Evolutionary conservation across 2,113 vertebrate genomes (phyloP).

Genomic region (Ceyx melanurus): DNA sequence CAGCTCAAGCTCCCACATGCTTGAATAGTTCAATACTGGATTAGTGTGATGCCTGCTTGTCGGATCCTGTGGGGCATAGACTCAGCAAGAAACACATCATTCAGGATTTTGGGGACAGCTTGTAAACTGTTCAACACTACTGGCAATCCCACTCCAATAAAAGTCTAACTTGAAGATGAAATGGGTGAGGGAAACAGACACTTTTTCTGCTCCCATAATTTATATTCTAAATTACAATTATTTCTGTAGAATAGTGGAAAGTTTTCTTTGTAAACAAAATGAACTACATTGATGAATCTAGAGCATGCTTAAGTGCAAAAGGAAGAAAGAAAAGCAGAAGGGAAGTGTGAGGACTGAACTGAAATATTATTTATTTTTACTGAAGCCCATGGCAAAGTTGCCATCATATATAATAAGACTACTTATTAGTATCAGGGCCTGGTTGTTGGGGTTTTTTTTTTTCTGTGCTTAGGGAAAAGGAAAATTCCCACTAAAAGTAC

Average conservation of each 20-base stretch:
- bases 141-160: background rate
- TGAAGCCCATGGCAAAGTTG: background rate
- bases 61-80: background rate
- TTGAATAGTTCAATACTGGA: constrained; percentile 70
- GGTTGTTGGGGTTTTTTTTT: background rate
- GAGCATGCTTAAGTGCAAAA: background rate
- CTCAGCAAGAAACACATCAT: background rate
- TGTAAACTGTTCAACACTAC: constrained; percentile 17
- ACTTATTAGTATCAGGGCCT: background rate
- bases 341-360: background rate
- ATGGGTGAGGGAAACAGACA: accelerated
- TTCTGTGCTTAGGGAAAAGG: background rate
- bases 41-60: constrained; percentile 64
- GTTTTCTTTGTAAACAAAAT: background rate
- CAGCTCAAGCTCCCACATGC: constrained; percentile 67
- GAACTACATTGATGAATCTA: background rate
- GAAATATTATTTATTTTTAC: background rate
- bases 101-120: constrained; percentile 37
- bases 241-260: background rate
- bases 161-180: background rate
- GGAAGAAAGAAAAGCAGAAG: background rate
- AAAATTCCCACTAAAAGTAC: background rate
- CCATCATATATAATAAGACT: background rate
- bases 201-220: background rate
- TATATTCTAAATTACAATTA: background rate